Evolutionary conservation across 2,888 invertebrate genomes (phyloP).

Genomic region (Anagyrus pseudococci): DNA sequence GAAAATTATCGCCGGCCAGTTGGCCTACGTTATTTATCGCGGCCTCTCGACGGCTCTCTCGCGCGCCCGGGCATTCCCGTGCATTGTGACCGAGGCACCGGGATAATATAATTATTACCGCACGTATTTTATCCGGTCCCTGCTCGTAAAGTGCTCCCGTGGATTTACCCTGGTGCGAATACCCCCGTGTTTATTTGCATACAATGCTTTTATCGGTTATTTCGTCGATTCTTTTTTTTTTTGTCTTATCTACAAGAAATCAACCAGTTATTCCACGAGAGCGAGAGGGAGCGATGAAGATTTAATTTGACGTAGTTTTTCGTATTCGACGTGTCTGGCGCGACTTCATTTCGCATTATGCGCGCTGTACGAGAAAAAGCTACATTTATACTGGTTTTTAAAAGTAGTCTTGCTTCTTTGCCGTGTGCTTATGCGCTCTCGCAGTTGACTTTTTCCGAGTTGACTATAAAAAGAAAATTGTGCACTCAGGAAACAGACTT

Average conservation of each 20-base stretch:
- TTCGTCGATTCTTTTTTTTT: background rate
- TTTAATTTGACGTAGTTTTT: background rate
- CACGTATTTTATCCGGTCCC: background rate
- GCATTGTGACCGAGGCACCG: background rate
- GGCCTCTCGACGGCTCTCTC: background rate
- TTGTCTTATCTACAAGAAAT: background rate
- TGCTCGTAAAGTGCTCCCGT: background rate
- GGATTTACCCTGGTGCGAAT: too few species aligned
- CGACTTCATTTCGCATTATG: background rate
- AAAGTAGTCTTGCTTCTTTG: conserved; percentile 1
- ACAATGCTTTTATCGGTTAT: conserved; percentile 6
- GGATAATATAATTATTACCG: background rate
- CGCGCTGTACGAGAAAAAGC: conserved; percentile 10
- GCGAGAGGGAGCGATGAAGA: background rate
- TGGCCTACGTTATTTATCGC: conserved; percentile 6
- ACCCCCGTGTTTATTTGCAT: conserved; percentile 7
- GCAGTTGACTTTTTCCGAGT: background rate
- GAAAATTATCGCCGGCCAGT: background rate
- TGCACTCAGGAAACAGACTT: background rate
- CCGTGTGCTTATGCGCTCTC: too few species aligned
- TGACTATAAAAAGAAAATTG: too few species aligned
- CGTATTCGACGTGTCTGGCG: background rate
- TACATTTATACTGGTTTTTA: conserved; percentile 1
- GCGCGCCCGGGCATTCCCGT: background rate
- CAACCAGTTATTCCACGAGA: background rate